These are phyloP conservation scores for Eonycteris spelaea DNA, from an alignment of 2,113 vertebrate species.

Conservation along the genomic window DNA sequence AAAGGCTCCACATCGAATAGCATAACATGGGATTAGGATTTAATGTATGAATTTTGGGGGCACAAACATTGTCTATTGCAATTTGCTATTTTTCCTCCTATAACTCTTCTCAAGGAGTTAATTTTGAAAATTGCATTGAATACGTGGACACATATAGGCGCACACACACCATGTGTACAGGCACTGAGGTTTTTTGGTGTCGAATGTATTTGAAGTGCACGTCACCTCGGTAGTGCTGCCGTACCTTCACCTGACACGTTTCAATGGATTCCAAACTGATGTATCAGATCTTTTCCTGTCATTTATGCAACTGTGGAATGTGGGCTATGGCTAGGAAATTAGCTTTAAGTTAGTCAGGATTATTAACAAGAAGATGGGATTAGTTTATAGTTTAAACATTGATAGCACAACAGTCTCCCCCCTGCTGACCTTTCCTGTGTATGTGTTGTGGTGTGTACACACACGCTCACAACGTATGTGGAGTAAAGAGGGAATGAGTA, in stretches of 20 bases:
- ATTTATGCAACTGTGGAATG: neutral
- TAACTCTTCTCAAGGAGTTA: conserved; percentile 46
- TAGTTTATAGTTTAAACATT: neutral
- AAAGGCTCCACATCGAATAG: neutral
- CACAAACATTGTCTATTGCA: neutral
- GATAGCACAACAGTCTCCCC: neutral
- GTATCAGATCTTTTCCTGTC: neutral
- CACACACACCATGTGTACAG: neutral
- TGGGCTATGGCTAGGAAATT: neutral
- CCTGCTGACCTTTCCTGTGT: neutral
- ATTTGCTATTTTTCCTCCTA: neutral
- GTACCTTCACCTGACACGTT: conserved; percentile 5
- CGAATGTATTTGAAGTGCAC: conserved; percentile 44
- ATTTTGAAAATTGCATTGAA: conserved; percentile 22
- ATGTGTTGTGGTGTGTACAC: neutral
- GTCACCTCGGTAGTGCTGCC: neutral
- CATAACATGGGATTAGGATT: neutral
- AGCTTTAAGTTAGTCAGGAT: neutral
- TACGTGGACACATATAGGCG: rapidly evolving
- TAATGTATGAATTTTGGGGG: neutral
- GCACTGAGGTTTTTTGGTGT: neutral
- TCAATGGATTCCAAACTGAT: neutral
- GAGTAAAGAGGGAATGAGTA: neutral
- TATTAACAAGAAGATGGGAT: neutral
- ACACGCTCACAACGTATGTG: neutral